These are phyloP conservation scores for Lanius collurio DNA, from an alignment of 2,113 vertebrate genomes.

Conservation along the genomic window DNA sequence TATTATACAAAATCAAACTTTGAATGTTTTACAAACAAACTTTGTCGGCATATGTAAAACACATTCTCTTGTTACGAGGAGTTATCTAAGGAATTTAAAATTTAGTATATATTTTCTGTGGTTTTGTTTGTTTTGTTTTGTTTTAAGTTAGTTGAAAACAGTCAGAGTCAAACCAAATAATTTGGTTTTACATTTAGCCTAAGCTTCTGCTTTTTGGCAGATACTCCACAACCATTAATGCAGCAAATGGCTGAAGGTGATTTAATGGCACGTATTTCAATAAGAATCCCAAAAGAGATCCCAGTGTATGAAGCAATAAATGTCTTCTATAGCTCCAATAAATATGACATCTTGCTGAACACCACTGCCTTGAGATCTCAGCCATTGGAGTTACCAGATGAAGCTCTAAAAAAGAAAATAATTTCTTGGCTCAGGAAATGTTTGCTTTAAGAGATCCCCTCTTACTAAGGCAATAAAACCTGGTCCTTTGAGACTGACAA, in stretches of 20 bases:
- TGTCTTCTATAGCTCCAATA: background rate
- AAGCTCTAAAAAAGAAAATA: background rate
- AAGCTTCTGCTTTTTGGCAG: background rate
- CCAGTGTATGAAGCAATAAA: slow-evolving; percentile 33
- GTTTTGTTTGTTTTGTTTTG: background rate
- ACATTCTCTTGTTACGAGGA: background rate
- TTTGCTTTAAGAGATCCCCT: background rate
- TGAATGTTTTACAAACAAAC: background rate
- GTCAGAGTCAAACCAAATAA: background rate
- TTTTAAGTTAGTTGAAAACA: background rate
- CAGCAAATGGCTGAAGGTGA: background rate
- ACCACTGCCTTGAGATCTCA: background rate
- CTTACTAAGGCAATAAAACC: slow-evolving; percentile 21
- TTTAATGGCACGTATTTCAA: slow-evolving; percentile 43
- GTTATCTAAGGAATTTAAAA: background rate
- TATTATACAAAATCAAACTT: background rate
- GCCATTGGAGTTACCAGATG: background rate
- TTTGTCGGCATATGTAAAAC: background rate
- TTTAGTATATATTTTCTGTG: background rate
- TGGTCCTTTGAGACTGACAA: background rate
- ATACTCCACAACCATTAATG: background rate
- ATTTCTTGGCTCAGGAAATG: background rate
- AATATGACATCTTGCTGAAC: slow-evolving; percentile 13
- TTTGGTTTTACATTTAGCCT: background rate
- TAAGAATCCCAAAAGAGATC: background rate